These are phyloP conservation scores for Scalopus aquaticus DNA, from an alignment of 2,113 vertebrate species.

Conservation along the genomic window DNA sequence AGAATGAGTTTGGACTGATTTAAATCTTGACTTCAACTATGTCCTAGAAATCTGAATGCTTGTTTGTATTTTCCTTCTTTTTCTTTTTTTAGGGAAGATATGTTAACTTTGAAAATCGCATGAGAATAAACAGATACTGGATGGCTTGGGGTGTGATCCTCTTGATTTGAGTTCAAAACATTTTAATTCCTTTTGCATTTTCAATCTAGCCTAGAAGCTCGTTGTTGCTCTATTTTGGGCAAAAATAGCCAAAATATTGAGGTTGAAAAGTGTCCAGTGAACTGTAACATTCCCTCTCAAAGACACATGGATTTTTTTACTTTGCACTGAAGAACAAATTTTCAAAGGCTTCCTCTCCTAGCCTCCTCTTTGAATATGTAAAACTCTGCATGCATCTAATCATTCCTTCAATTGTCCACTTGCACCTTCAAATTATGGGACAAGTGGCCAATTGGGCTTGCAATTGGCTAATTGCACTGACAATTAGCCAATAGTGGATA, in stretches of 20 bases:
- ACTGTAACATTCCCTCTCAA: neutral
- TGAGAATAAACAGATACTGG: neutral
- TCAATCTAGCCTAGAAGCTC: neutral
- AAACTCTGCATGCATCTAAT: constrained; percentile 72
- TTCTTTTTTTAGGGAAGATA: neutral
- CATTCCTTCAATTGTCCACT: constrained; percentile 75
- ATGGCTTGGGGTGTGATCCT: neutral
- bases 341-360: neutral
- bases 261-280: neutral
- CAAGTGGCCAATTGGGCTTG: constrained; percentile 81
- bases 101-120: neutral
- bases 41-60: neutral
- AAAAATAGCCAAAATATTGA: neutral
- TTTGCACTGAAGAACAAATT: neutral
- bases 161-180: neutral
- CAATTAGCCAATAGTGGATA: constrained; percentile 78
- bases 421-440: constrained; percentile 79
- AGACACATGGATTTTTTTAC: neutral
- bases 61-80: neutral
- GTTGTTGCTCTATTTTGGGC: neutral
- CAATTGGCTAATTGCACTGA: constrained; percentile 79
- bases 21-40: neutral
- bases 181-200: neutral
- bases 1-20: neutral
- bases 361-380: constrained; percentile 70